These are phyloP conservation scores for Ditylenchus dipsaci DNA, from an alignment of 1,140 invertebrate genomes.

Conservation along the genomic window DNA sequence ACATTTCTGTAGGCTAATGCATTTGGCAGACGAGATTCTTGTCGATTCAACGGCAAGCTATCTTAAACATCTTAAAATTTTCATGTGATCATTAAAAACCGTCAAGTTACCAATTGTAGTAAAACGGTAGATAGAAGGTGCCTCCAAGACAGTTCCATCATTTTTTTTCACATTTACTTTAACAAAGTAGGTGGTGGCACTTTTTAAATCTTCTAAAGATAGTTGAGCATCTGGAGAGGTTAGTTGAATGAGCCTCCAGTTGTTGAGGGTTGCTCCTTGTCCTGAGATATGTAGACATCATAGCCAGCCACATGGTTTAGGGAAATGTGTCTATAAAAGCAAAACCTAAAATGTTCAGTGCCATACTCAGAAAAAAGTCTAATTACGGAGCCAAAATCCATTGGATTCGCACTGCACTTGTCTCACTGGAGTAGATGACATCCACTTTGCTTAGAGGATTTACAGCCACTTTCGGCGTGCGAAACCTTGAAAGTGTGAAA, in stretches of 20 bases:
- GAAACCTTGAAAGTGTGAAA: neutral
- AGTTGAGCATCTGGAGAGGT: neutral
- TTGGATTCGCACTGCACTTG: slow-evolving; percentile 48
- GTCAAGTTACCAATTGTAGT: slow-evolving; percentile 49
- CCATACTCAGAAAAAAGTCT: slow-evolving; percentile 3
- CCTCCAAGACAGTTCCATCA: slow-evolving; percentile 44
- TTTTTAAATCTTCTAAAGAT: slow-evolving; percentile 8
- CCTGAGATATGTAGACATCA: slow-evolving; percentile 48
- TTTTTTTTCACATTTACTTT: slow-evolving; percentile 42
- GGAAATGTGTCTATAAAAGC: slow-evolving; percentile 3
- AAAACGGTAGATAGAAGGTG: slow-evolving; percentile 51
- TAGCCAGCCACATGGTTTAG: slow-evolving; percentile 33
- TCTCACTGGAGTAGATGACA: slow-evolving; percentile 56
- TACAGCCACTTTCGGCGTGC: slow-evolving; percentile 25
- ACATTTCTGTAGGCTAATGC: slow-evolving; percentile 1
- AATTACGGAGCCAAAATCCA: slow-evolving; percentile 51
- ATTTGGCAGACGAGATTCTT: neutral
- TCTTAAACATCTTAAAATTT: neutral
- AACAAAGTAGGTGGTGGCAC: slow-evolving; percentile 53
- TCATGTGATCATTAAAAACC: no score
- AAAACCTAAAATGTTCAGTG: neutral
- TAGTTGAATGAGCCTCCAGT: slow-evolving; percentile 27
- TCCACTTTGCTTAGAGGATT: slow-evolving; percentile 55
- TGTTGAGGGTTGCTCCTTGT: slow-evolving; percentile 31
- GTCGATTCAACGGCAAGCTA: neutral